These are phyloP conservation scores for Fregetta grallaria DNA, from an alignment of 2,113 vertebrate species.

Conservation along the genomic window DNA sequence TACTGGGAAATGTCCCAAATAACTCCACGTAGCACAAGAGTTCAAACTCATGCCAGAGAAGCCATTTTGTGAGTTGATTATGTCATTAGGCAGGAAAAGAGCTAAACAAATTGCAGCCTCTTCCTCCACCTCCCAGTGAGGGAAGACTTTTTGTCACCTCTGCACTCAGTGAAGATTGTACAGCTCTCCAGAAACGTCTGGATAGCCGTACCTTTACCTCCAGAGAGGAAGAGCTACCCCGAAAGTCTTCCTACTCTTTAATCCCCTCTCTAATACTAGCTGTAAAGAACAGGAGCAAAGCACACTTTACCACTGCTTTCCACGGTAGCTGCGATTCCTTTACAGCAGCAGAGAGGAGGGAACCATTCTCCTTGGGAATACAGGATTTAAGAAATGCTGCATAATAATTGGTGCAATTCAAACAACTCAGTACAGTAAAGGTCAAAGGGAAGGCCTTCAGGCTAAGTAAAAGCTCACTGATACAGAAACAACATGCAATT, in stretches of 20 bases:
- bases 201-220: not conserved
- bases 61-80: not conserved
- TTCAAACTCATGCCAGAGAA: not conserved
- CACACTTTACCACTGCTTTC: not conserved
- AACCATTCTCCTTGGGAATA: not conserved
- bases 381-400: not conserved
- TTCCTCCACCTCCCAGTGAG: not conserved
- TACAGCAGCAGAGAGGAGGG: not conserved
- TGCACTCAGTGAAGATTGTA: not conserved
- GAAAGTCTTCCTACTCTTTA: not conserved
- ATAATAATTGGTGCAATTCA: not conserved
- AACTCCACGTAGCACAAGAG: not conserved
- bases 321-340: not conserved
- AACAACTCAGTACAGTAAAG: not conserved
- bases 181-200: not conserved
- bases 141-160: not conserved
- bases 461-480: slow-evolving; percentile 10
- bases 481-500: not conserved
- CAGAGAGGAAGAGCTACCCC: not conserved
- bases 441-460: not conserved
- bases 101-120: not conserved
- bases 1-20: not conserved
- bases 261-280: not conserved
- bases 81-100: not conserved
- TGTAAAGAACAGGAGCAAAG: not conserved